A percentile compares a stretch with the other conserved stretches of the same genome.
phyloP scores from a whole-genome alignment of 2,113 vertebrate species.

The Amazona vittata region DNA sequence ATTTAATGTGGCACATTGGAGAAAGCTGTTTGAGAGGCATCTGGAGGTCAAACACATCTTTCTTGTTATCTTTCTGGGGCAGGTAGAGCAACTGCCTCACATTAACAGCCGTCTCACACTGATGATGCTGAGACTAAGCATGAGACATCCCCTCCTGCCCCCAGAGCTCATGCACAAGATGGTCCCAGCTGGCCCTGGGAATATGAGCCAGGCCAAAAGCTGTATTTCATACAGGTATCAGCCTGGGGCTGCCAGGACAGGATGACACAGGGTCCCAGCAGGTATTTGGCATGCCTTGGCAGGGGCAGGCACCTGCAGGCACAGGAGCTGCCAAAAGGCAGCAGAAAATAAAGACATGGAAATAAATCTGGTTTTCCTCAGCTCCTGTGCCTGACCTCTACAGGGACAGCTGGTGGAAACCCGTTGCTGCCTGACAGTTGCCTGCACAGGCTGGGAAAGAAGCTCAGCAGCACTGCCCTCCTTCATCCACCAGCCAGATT shows the following conservation, averaged over 20 bases:
- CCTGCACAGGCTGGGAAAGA: neutral
- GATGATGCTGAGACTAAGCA: neutral
- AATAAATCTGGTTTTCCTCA: neutral
- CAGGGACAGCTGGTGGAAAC: neutral
- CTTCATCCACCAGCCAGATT: neutral
- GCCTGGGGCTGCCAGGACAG: neutral
- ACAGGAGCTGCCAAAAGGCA: neutral
- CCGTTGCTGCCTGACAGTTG: neutral
- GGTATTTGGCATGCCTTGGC: neutral
- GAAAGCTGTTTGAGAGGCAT: constrained; percentile 17
- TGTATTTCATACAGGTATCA: neutral
- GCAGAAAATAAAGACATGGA: neutral
- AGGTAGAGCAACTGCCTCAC: neutral
- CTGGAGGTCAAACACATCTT: neutral
- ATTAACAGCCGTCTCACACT: neutral
- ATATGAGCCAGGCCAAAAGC: neutral
- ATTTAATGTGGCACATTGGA: neutral
- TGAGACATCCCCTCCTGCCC: neutral
- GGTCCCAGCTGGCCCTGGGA: neutral
- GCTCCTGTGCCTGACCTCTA: neutral
- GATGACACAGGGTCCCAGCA: neutral
- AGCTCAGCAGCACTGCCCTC: neutral
- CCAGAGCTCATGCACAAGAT: rapidly evolving
- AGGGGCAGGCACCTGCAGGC: neutral
- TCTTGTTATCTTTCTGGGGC: neutral